Base-by-base conservation (phyloP, 2,888 invertebrate genomes). In the Brachylomia viminalis region DNA sequence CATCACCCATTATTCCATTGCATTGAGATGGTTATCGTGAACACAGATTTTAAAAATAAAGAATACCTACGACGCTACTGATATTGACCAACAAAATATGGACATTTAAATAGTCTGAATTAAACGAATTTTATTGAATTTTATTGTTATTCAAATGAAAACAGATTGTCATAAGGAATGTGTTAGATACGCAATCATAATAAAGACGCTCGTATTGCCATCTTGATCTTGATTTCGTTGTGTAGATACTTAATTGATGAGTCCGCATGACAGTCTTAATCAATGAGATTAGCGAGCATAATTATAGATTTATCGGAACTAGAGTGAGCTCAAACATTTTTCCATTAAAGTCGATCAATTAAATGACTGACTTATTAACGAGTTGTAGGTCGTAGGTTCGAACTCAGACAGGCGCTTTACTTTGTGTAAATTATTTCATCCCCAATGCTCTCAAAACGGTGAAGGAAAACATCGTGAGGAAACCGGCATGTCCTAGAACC, bases 191-290 rank as follows among this genome's bases (percentile, higher is more conserved):
- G 42, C 42, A 30, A 69, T 30, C 6, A 30, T 15, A 17, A 11
- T 17, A 0, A 30, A 17, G 30, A 7, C 11, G 30, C 27, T 64
- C 10, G 11, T 11, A 23, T 23, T 74, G 13, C 23, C 11, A 27
- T 47, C 20, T 47, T 54, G n/a, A 73, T 56, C 33, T 70, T 69
- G 6, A 47, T 56, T 66, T n/a, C 56, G 13, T 72, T 33, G 64
- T 15, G 13, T 33, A n/a, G n/a, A 27, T 45, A 33, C 45, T 27
- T 47, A 2, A 33, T 38, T 54, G 5, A 54, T 42, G 11, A 72
- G 23, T 27, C 0, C 30, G 6, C 33, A 1, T 45, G 23, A 70
- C 42, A 27, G 10, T 71, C 38, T 20, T 47, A 66, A n/a, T n/a
- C n/a, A n/a, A 20, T 20, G 15, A 27, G 71, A 68, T 68, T 27